Conservation (phyloP, 2,113 vertebrate species). For the Plestiodon gilberti region DNA sequence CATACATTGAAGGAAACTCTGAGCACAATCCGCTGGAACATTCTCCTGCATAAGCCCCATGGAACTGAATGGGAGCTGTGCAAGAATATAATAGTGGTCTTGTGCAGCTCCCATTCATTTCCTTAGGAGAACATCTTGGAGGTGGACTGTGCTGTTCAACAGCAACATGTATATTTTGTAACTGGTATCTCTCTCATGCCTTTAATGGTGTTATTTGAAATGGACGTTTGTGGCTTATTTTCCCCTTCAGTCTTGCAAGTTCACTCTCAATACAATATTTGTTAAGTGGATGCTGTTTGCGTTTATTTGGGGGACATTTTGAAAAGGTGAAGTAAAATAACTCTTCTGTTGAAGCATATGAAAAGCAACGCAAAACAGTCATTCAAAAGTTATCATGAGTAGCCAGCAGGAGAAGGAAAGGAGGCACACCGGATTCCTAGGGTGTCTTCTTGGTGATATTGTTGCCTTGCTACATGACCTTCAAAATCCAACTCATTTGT, state of each 20-base stretch:
- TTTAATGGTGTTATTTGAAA: slow-evolving; percentile 19
- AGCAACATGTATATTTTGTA: slow-evolving; percentile 60
- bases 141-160: slow-evolving; percentile 12
- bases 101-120: background rate
- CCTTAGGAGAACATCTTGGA: no score
- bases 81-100: background rate
- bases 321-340: slow-evolving; percentile 14
- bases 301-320: slow-evolving; percentile 39
- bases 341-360: background rate
- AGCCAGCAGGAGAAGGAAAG: fast-evolving
- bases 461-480: background rate
- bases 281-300: slow-evolving; percentile 41
- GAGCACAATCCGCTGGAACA: background rate
- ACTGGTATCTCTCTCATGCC: slow-evolving; percentile 50
- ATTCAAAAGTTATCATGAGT: background rate
- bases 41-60: background rate
- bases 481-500: slow-evolving; percentile 34
- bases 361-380: background rate
- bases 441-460: slow-evolving; percentile 22
- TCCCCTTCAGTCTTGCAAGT: slow-evolving; percentile 40
- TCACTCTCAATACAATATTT: slow-evolving; percentile 41
- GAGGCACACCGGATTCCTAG: background rate
- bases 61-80: background rate
- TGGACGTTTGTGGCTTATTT: slow-evolving; percentile 36
- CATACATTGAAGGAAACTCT: slow-evolving; percentile 65